Evolutionary conservation across 2,113 vertebrate species (phyloP), one percentile per base, ranked within the genome.

Genomic region (Eulemur rufifrons): DNA sequence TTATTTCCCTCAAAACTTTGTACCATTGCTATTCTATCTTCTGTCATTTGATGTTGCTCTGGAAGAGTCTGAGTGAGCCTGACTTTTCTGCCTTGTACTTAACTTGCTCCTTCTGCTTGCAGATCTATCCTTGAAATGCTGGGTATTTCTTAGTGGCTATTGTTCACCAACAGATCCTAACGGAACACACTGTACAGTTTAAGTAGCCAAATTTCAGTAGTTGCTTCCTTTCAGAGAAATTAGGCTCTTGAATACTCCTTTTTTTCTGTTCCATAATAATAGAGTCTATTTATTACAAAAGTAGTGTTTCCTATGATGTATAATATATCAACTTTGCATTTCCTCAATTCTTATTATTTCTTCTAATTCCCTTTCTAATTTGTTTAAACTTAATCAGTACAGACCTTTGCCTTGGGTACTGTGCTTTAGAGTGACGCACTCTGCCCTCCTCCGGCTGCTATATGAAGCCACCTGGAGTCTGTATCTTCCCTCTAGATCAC

Each of bases 151-250:
- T 20, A 50, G 32, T 78, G 74, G 37, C 17, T 29, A 1, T 47
- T 63, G 27, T 76, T 66, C 3, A 37, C 18, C 37, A 56, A 6
- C 34, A 61, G 37, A 42, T 37, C 63, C 61, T 89, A 27, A 9
- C 82, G 63, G 23, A 68, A 12, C 23, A 29, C 20, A 34, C 21
- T 92, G 27, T 42, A 2, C 4, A 84, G 7, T 77, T 84, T 88
- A 85, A 92, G 52, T 4, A 32, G 59, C 15, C 42, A 86, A n/a
- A 66, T 37, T 37, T 34, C 1, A 54, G 5, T 61, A 25, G 5
- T 61, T 94, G 91, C 27, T 66, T 77, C 37, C 29, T 85, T 85
- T 85, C 37, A 82, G 45, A 91, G 25, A 91, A 84, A 76, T 73
- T 68, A 4, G 8, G 37, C 25, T 52, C 64, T 76, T 76, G 14